A percentile compares a stretch with the other conserved stretches of the same genome.
Evolutionary conservation across 2,113 vertebrate species (phyloP).

Genomic region (Alouatta palliata): DNA sequence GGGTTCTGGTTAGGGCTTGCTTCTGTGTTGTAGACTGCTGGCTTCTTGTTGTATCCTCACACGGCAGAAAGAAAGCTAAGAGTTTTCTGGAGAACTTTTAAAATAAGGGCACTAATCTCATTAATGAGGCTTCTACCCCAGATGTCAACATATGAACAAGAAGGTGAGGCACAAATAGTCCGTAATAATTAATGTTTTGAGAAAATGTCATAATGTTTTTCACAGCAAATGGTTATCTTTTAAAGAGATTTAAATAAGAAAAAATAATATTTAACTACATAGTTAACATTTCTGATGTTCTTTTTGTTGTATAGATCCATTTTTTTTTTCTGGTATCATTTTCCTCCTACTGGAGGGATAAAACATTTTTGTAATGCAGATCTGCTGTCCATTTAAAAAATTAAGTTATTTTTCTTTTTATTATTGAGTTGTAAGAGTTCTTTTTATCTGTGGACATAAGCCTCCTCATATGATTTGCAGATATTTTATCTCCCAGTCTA

Average conservation of each 20-base stretch:
- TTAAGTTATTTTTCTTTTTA: not conserved
- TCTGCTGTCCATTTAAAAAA: not conserved
- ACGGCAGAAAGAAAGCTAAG: not conserved
- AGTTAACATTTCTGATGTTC: not conserved
- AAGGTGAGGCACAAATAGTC: not conserved
- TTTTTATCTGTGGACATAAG: not conserved
- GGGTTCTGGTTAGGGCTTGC: not conserved
- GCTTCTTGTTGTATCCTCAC: not conserved
- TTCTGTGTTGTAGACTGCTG: not conserved
- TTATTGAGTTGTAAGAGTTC: not conserved
- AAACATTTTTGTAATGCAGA: not conserved
- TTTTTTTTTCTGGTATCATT: not conserved
- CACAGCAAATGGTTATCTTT: not conserved
- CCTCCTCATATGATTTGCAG: not conserved
- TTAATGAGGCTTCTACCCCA: not conserved
- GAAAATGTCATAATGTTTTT: not conserved
- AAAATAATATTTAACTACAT: not conserved
- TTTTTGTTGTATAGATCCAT: not conserved
- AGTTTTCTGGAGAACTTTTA: not conserved
- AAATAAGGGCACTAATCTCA: not conserved
- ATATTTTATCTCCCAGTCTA: not conserved
- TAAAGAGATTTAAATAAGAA: not conserved
- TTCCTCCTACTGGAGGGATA: not conserved
- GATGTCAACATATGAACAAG: not conserved
- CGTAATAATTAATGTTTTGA: not conserved